Percentiles rank a stretch among this genome's conserved stretches.
phyloP scores from a whole-genome alignment of 1,140 invertebrate species.

The Oscheius sp. region DNA sequence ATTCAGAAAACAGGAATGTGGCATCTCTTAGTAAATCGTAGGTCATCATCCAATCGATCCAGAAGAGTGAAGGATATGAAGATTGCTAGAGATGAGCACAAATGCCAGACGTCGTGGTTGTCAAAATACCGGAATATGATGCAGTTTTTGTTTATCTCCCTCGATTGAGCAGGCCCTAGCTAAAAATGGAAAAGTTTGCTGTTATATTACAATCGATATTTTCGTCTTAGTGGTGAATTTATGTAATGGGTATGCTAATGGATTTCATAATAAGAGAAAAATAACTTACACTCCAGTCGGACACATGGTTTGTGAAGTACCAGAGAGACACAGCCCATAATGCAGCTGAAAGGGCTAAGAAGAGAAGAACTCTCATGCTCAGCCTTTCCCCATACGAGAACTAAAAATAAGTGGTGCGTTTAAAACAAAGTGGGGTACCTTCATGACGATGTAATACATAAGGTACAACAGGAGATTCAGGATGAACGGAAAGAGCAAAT shows the following conservation, averaged over 20 bases:
- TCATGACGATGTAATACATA: conserved; percentile 81
- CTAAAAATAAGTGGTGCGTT: conserved; percentile 60
- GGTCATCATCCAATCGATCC: conserved; percentile 40
- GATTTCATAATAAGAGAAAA: conserved; percentile 5
- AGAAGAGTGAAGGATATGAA: conserved; percentile 75
- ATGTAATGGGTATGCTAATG: conserved; percentile 28
- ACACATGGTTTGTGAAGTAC: conserved; percentile 76
- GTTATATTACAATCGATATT: conserved; percentile 8
- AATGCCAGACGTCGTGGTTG: conserved; percentile 84
- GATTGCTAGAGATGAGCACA: conserved; percentile 78
- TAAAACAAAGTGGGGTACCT: conserved; percentile 66
- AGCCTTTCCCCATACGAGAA: conserved; percentile 72
- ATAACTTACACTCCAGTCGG: conserved; percentile 72
- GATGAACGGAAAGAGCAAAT: conserved; percentile 78
- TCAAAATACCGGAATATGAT: conserved; percentile 78
- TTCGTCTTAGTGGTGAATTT: conserved; percentile 25
- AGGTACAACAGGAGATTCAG: conserved; percentile 79
- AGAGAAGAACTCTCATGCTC: conserved; percentile 68
- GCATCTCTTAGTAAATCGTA: conserved; percentile 30
- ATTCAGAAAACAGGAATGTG: conserved; percentile 38
- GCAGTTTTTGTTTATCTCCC: conserved; percentile 75
- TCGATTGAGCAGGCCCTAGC: conserved; percentile 73
- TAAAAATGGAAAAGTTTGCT: conserved; percentile 33
- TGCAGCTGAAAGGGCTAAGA: conserved; percentile 69
- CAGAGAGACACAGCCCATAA: conserved; percentile 72